phyloP scores from a whole-genome alignment of 2,888 invertebrate species.

The Coleophora deauratella region DNA sequence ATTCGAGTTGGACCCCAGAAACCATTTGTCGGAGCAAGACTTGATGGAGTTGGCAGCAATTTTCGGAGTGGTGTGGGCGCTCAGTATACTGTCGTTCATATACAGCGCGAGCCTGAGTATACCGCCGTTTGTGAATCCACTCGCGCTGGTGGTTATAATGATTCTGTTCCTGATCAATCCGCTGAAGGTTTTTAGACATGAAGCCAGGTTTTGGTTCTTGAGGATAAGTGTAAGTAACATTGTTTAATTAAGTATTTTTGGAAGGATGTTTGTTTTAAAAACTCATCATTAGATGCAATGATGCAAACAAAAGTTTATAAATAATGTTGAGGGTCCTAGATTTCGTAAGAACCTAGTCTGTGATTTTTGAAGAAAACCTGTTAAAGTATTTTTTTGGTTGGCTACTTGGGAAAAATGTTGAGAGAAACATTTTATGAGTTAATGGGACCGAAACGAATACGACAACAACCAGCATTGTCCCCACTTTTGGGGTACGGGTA shows the following conservation, averaged over 20 bases:
- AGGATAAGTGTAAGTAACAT: slow-evolving; percentile 83
- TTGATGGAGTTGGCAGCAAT: slow-evolving; percentile 95
- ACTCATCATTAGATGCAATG: too few species aligned
- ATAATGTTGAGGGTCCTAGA: too few species aligned
- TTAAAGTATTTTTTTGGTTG: too few species aligned
- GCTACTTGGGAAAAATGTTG: too few species aligned
- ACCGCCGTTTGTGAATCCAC: slow-evolving; percentile 93
- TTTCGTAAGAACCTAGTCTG: too few species aligned
- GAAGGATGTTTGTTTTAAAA: not conserved
- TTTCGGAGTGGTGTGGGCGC: slow-evolving; percentile 95
- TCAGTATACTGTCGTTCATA: slow-evolving; percentile 90
- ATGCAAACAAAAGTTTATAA: too few species aligned
- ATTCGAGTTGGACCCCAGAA: slow-evolving; percentile 96
- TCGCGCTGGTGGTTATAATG: slow-evolving; percentile 88
- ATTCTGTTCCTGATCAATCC: slow-evolving; percentile 92
- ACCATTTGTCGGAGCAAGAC: slow-evolving; percentile 95
- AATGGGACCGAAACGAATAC: too few species aligned
- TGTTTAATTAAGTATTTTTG: slow-evolving; percentile 3
- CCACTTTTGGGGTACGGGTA: too few species aligned
- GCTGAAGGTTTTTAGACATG: slow-evolving; percentile 90
- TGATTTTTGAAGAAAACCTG: too few species aligned
- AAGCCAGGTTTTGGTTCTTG: slow-evolving; percentile 95
- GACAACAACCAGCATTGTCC: too few species aligned
- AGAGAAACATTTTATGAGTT: too few species aligned
- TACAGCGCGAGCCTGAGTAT: slow-evolving; percentile 86